Percentiles rank a stretch among this genome's conserved stretches.
Conservation (phyloP, 2,888 invertebrate genomes). For the Ophion obscuratus region DNA sequence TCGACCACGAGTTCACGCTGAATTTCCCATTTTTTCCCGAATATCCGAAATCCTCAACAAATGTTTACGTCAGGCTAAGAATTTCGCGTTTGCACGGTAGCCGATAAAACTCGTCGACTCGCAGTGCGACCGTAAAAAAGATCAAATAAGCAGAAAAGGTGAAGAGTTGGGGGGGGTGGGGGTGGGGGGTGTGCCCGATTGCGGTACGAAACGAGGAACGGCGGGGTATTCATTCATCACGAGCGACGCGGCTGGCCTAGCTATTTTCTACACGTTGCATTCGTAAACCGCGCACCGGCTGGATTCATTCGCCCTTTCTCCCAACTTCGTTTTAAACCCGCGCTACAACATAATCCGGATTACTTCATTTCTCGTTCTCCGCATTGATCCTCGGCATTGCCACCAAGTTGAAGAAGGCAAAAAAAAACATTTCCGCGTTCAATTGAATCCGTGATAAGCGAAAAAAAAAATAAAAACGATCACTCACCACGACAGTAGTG, state of each 20-base stretch:
- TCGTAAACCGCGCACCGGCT: constrained; percentile 44
- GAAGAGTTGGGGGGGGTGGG: neutral
- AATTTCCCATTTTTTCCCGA: no score
- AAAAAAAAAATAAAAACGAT: constrained; percentile 68
- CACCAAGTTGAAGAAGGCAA: neutral
- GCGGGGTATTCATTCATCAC: constrained; percentile 54
- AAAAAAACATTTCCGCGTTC: neutral
- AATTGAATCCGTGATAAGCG: no score
- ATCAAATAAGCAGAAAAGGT: neutral
- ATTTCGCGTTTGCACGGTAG: no score
- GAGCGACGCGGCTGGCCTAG: constrained; percentile 33
- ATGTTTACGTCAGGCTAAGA: no score
- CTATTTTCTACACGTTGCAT: constrained; percentile 26
- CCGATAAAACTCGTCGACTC: no score
- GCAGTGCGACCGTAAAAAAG: neutral
- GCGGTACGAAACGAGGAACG: neutral
- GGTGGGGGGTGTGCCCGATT: neutral
- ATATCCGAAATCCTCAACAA: neutral
- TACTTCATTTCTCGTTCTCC: neutral
- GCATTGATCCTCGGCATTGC: neutral
- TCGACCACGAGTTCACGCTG: neutral
- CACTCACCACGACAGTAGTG: constrained; percentile 81
- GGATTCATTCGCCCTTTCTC: constrained; percentile 46
- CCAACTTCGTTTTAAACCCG: constrained; percentile 17
- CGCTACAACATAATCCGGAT: constrained; percentile 27